Conservation (phyloP, 2,797 vertebrate species). For the Danio jaintianensis region DNA sequence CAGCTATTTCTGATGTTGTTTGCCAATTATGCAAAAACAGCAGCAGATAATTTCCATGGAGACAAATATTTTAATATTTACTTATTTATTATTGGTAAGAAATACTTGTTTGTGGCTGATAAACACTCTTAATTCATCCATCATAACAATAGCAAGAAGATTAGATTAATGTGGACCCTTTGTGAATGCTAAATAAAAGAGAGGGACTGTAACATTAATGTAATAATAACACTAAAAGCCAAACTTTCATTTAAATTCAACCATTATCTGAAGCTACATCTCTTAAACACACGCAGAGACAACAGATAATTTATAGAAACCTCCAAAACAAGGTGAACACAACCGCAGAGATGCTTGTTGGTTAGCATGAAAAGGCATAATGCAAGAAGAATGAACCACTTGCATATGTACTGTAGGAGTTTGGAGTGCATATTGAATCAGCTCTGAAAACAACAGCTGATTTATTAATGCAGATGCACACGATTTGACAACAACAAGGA, state of each 20-base stretch:
- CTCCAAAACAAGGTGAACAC: conserved; percentile 4
- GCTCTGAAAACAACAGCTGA: not conserved
- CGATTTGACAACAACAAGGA: not conserved
- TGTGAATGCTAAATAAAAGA: not conserved
- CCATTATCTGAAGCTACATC: not conserved
- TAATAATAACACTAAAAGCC: conserved; percentile 16
- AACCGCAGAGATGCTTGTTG: not conserved
- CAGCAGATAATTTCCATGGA: not conserved
- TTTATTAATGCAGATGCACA: not conserved
- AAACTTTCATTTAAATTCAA: not conserved
- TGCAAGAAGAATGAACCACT: not conserved
- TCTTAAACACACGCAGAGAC: conserved; percentile 14
- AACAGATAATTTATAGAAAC: not conserved
- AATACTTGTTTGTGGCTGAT: not conserved
- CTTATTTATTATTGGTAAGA: not conserved
- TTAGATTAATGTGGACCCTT: not conserved
- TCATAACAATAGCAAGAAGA: too few species aligned
- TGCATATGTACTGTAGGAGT: conserved; percentile 10
- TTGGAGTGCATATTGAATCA: not conserved
- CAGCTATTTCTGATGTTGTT: too few species aligned
- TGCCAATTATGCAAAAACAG: not conserved
- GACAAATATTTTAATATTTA: not conserved
- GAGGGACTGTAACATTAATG: not conserved
- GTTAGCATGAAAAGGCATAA: not conserved
- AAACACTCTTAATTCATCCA: not conserved